A percentile compares a stretch with the other conserved stretches of the same genome.
phyloP scores from a whole-genome alignment of 2,797 vertebrate species.

The Cirrhinus mrigala region DNA sequence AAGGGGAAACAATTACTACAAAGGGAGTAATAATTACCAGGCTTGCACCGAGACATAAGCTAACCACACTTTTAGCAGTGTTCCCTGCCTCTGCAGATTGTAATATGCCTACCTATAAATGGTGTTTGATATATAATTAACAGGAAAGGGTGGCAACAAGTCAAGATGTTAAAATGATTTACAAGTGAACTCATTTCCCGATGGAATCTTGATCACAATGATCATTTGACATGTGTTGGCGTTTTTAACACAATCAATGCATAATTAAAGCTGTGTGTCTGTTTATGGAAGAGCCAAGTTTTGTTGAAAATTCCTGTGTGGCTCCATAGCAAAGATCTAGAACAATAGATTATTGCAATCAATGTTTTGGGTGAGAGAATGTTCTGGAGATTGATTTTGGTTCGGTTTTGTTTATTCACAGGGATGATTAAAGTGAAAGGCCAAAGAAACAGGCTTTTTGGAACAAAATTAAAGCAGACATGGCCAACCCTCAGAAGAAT shows the following conservation, averaged over 20 bases:
- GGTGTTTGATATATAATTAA: slow-evolving; percentile 27
- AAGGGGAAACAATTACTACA: slow-evolving; percentile 51
- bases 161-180: slow-evolving; percentile 24
- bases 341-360: slow-evolving; percentile 25
- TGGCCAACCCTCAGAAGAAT: slow-evolving; percentile 41
- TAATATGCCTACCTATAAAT: slow-evolving; percentile 33
- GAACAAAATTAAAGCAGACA: slow-evolving; percentile 28
- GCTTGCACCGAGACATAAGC: slow-evolving; percentile 1
- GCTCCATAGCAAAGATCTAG: background rate
- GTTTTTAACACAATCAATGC: background rate
- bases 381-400: slow-evolving; percentile 35
- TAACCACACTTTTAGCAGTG: slow-evolving; percentile 11
- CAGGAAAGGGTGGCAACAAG: slow-evolving; percentile 11
- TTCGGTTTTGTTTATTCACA: slow-evolving; percentile 53
- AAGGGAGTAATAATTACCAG: slow-evolving; percentile 52
- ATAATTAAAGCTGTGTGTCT: slow-evolving; percentile 14
- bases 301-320: background rate
- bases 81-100: slow-evolving; percentile 12
- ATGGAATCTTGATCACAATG: slow-evolving; percentile 13
- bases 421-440: slow-evolving; percentile 49
- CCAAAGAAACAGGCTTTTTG: slow-evolving; percentile 16
- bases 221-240: background rate
- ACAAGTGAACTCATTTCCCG: slow-evolving; percentile 17
- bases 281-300: slow-evolving; percentile 5
- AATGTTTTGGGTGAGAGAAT: slow-evolving; percentile 34